A percentile compares a stretch with the other conserved stretches of the same genome.
Evolutionary conservation across 2,888 invertebrate species (phyloP).

Genomic region (Ischnura elegans): DNA sequence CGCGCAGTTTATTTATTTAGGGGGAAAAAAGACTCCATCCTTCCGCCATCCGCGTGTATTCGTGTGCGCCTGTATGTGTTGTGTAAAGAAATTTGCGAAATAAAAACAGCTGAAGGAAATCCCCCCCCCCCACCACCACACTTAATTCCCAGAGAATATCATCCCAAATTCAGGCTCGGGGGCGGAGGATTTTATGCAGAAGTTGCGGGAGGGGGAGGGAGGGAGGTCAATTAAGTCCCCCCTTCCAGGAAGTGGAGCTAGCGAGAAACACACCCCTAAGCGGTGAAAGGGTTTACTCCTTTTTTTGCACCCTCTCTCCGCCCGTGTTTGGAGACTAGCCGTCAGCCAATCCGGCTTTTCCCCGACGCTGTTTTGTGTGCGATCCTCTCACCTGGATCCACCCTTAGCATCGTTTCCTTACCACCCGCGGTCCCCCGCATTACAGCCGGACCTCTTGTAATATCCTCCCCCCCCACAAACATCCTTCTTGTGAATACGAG

Average conservation of each 20-base stretch:
- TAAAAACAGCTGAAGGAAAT: background rate
- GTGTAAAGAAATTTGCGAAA: background rate
- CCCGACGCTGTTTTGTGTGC: background rate
- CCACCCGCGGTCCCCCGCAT: background rate
- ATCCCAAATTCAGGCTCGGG: background rate
- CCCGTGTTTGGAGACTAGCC: background rate
- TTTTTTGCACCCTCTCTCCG: background rate
- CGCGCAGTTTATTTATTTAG: background rate
- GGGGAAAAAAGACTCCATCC: no score
- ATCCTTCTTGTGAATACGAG: no score
- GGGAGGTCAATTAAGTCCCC: constrained; percentile 4
- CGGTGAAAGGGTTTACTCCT: background rate
- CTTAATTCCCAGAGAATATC: background rate
- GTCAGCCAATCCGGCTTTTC: background rate
- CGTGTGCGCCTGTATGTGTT: background rate
- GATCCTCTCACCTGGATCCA: background rate
- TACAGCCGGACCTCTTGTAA: background rate
- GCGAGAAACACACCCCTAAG: background rate
- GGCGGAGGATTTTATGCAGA: background rate
- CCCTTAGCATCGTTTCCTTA: background rate
- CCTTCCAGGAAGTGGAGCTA: background rate
- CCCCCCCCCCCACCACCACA: background rate
- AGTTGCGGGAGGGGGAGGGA: background rate
- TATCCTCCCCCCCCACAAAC: no score
- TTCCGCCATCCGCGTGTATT: background rate